These are phyloP conservation scores for Microtus montanus DNA, from an alignment of 2,113 vertebrate genomes.

Conservation along the genomic window DNA sequence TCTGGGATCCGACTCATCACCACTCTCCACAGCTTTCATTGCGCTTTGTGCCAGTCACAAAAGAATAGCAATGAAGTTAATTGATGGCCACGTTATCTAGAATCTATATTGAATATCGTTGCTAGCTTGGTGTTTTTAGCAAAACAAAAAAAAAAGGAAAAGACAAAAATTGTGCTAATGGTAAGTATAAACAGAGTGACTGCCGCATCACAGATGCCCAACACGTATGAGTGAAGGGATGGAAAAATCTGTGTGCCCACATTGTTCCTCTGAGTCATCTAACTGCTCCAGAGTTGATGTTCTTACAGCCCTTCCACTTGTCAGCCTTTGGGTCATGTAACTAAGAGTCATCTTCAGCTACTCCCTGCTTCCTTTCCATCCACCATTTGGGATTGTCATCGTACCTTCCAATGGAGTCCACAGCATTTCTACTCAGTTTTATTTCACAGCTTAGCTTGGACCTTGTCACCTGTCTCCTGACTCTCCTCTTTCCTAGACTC, in stretches of 20 bases:
- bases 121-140: conserved; percentile 43
- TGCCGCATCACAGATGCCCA: background rate
- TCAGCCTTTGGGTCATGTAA: background rate
- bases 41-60: conserved; percentile 55
- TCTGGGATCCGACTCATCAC: conserved; percentile 35
- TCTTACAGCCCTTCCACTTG: background rate
- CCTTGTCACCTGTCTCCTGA: background rate
- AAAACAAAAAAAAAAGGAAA: background rate
- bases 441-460: background rate
- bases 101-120: conserved; percentile 54
- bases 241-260: background rate
- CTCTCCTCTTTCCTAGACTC: background rate
- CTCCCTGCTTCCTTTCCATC: background rate
- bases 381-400: background rate
- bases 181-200: background rate
- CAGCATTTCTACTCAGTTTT: background rate
- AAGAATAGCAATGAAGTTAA: conserved; percentile 66
- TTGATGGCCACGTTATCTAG: conserved; percentile 56
- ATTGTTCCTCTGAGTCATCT: background rate
- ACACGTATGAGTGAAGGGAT: background rate
- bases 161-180: background rate
- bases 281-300: background rate
- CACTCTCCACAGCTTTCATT: conserved; percentile 39
- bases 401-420: background rate
- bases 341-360: background rate